phyloP scores from a whole-genome alignment of 2,888 invertebrate genomes.

The Sipunculus nudus region DNA sequence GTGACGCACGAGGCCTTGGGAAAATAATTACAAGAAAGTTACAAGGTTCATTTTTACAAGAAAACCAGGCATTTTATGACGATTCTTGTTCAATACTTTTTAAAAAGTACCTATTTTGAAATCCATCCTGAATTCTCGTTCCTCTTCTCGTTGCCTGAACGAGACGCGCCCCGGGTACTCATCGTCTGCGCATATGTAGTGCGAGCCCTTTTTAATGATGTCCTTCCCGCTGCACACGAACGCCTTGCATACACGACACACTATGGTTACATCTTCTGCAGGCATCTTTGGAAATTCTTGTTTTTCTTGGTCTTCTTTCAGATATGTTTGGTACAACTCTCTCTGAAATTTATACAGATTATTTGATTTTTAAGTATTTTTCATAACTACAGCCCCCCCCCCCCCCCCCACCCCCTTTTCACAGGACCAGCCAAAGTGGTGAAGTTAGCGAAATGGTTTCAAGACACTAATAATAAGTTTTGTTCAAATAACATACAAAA shows the following conservation, averaged over 20 bases:
- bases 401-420: too few species aligned
- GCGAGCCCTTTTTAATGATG: neutral
- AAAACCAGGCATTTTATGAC: neutral
- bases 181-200: constrained; percentile 14
- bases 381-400: too few species aligned
- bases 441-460: too few species aligned
- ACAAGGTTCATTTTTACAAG: neutral
- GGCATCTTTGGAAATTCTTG: neutral
- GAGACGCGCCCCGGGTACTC: constrained; percentile 3
- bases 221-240: neutral
- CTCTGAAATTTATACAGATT: neutral
- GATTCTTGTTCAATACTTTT: neutral
- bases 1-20: neutral
- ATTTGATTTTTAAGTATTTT: too few species aligned
- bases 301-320: too few species aligned
- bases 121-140: constrained; percentile 1
- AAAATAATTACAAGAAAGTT: neutral
- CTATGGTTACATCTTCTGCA: neutral
- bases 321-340: neutral
- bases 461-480: too few species aligned
- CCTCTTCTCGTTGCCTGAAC: neutral
- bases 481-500: too few species aligned
- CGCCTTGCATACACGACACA: constrained; percentile 15
- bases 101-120: constrained; percentile 3
- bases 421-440: too few species aligned